Conservation (phyloP, 2,113 vertebrate species). For the Seriola aureovittata region DNA sequence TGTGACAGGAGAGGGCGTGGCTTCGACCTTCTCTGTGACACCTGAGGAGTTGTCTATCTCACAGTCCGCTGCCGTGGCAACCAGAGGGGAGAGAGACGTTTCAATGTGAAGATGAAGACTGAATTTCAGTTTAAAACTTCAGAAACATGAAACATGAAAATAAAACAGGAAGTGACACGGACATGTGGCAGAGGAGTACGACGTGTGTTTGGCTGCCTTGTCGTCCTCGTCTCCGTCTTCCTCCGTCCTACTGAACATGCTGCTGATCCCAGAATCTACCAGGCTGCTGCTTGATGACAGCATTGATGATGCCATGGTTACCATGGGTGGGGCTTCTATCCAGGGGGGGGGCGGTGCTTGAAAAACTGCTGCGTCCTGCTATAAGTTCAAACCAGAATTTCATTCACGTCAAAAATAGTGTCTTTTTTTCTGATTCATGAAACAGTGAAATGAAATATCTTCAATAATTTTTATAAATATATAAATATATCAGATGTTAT, state of each 20-base stretch:
- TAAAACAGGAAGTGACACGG: background rate
- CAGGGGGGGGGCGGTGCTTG: background rate
- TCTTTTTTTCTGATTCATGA: too few relatives aligned
- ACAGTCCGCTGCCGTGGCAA: constrained; percentile 85
- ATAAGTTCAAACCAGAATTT: background rate
- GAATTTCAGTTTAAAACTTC: too few relatives aligned
- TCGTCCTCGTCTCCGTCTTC: constrained; percentile 13
- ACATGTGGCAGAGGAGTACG: constrained; percentile 3
- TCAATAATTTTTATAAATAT: too few relatives aligned
- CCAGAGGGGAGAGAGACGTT: background rate
- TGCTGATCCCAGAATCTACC: constrained; percentile 80
- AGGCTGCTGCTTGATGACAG: constrained; percentile 60
- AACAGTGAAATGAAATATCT: too few relatives aligned
- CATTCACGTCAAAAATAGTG: too few relatives aligned
- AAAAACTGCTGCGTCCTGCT: constrained; percentile 9
- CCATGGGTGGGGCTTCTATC: constrained; percentile 52
- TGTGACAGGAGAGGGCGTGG: constrained; percentile 26
- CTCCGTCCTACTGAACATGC: constrained; percentile 70
- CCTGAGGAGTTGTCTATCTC: constrained; percentile 88
- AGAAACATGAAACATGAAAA: background rate
- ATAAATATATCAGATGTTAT: too few relatives aligned
- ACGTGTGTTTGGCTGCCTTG: background rate
- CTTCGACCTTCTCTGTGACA: constrained; percentile 80
- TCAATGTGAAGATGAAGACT: background rate
- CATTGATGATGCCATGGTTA: background rate